Base-by-base conservation (phyloP, 2,113 vertebrate genomes). In the Phylloscopus trochilus region DNA sequence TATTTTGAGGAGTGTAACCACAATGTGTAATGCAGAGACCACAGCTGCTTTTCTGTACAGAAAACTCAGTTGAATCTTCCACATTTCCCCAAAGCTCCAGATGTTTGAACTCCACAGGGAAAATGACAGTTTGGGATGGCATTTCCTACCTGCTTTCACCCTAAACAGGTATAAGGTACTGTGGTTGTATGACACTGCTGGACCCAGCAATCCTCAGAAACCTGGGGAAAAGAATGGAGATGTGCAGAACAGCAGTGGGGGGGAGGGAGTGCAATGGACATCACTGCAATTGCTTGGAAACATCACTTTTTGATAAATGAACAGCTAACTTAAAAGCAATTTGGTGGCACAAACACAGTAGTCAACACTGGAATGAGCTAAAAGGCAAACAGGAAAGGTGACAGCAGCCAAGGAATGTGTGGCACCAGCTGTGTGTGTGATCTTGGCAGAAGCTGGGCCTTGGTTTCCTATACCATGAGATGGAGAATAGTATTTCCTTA, bases 61-160 rank as follows among this genome's bases (percentile, higher is more conserved):
- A 77, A 87, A 79, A 73, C 9, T 75, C 49, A 20, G 10, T 3
- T 47, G n/a, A 39, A 62, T 74, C 23, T 93, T 83, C 23, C 31
- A 22, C 4, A 26, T 74, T 73, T 11, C 33, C 41, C 23, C 37
- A 53, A 78, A 90, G 4, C 4, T 3, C 30, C 10, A 13, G 46
- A 31, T 3, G 1, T 49, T 13, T 73, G n/a, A 39, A 76, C 11
- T 24, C 15, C 0, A 0, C 11, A 21, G 9, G 56, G 68, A 26
- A 64, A 24, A 19, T 72, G 4, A 56, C 30, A 73, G 20, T 11
- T 15, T 49, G 10, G 20, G 26, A 5, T 84, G 39, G 28, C 15
- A 44, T 68, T 41, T 83, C n/a, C 41, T 88, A 11, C 12, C 6
- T 23, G 26, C 55, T 62, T 66, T 58, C 51, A 73, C 14, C 17